Conservation (phyloP, 2,888 invertebrate genomes). For the Drosophila prolongata region DNA sequence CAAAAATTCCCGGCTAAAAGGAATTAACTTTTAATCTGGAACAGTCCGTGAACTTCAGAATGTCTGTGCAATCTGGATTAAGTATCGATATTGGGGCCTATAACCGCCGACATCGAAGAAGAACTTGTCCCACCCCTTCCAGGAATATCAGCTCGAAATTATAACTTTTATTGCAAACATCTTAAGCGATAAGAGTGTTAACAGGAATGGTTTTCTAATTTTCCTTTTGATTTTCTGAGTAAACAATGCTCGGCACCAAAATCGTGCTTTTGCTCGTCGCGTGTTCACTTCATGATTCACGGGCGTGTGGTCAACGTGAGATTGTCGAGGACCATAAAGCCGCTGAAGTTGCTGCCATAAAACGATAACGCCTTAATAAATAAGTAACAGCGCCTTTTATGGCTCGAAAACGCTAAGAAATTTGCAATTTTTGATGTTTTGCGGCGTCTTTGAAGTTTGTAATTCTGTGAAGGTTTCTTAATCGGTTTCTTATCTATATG, state of each 20-base stretch:
- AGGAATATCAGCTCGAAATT: neutral
- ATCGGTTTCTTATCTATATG: conserved; percentile 28
- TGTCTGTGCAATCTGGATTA: conserved; percentile 15
- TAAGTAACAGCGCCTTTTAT: conserved; percentile 29
- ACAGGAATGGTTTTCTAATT: conserved; percentile 7
- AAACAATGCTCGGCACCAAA: conserved; percentile 47
- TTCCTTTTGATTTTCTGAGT: conserved; percentile 28
- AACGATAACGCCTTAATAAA: conserved; percentile 36
- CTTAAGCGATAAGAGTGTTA: conserved; percentile 36
- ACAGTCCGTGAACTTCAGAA: neutral
- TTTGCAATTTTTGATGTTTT: conserved; percentile 23
- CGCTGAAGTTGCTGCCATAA: conserved; percentile 31
- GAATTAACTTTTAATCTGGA: neutral
- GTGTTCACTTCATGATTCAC: conserved; percentile 59
- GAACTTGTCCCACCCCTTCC: neutral
- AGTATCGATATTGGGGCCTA: neutral
- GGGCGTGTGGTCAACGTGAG: conserved; percentile 51
- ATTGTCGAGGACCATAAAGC: conserved; percentile 20
- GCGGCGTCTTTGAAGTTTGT: conserved; percentile 42
- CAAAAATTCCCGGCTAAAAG: neutral
- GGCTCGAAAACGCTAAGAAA: conserved; percentile 18
- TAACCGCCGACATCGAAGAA: neutral
- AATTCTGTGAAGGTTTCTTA: conserved; percentile 11
- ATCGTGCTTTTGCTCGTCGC: conserved; percentile 34
- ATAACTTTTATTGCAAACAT: conserved; percentile 24